Evolutionary conservation across 2,888 invertebrate species (phyloP).

Genomic region (Acheta domesticus): DNA sequence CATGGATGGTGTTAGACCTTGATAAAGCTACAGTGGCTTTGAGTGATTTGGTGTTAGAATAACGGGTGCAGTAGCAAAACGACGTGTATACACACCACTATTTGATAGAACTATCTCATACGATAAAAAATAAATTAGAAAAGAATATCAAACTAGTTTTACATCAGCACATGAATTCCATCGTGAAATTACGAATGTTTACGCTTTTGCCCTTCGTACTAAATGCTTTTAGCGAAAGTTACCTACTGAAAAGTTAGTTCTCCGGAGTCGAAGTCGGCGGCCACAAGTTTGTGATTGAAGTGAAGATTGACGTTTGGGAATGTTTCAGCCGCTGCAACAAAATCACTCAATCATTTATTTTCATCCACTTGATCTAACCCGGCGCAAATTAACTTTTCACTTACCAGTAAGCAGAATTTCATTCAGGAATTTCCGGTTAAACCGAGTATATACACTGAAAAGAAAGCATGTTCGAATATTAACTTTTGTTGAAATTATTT

Average conservation of each 20-base stretch:
- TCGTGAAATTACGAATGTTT: too few species aligned
- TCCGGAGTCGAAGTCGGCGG: slow-evolving; percentile 67
- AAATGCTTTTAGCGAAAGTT: background rate
- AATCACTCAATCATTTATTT: slow-evolving; percentile 26
- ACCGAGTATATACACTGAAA: slow-evolving; percentile 89
- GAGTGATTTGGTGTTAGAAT: too few species aligned
- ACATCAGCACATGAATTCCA: too few species aligned
- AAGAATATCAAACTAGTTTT: too few species aligned
- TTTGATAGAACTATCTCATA: too few species aligned
- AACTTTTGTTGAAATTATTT: background rate
- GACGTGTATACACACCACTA: too few species aligned
- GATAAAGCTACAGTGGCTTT: too few species aligned
- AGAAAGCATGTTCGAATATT: background rate
- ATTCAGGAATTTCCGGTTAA: slow-evolving; percentile 82
- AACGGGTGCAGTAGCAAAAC: too few species aligned
- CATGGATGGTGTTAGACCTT: too few species aligned
- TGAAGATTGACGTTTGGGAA: slow-evolving; percentile 69
- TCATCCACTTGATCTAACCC: background rate
- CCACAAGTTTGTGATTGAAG: slow-evolving; percentile 80
- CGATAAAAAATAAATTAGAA: too few species aligned
- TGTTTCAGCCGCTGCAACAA: slow-evolving; percentile 71
- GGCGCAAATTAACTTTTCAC: slow-evolving; percentile 30
- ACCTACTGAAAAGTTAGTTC: slow-evolving; percentile 58
- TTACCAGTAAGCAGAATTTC: slow-evolving; percentile 75
- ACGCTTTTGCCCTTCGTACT: too few species aligned